These are phyloP conservation scores for Trypoxylus dichotomus DNA, from an alignment of 1,140 invertebrate genomes.

Conservation along the genomic window DNA sequence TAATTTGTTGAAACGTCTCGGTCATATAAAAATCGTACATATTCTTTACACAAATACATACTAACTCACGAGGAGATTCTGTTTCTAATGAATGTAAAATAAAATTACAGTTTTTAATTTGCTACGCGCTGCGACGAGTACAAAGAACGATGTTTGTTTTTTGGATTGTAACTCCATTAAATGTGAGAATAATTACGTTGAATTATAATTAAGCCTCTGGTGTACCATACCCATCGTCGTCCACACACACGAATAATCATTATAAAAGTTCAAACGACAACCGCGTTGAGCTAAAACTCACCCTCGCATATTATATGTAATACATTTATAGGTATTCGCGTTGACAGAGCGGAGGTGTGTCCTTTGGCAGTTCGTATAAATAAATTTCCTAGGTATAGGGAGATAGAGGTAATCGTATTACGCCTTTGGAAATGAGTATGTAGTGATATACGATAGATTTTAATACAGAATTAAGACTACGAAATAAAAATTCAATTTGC, in stretches of 20 bases:
- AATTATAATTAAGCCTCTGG: constrained; percentile 19
- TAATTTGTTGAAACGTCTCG: background rate
- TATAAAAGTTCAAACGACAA: constrained; percentile 24
- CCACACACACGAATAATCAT: constrained; percentile 20
- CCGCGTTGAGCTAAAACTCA: constrained; percentile 1
- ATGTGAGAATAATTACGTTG: constrained; percentile 20
- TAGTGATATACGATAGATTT: no score
- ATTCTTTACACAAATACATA: background rate
- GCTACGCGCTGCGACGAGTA: background rate
- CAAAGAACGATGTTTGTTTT: constrained; percentile 16
- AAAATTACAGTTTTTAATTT: constrained; percentile 20
- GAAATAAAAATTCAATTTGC: no score
- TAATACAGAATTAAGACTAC: no score
- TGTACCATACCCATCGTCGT: background rate
- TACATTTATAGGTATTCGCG: background rate
- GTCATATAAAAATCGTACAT: background rate
- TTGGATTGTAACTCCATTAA: constrained; percentile 19
- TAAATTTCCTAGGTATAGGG: background rate
- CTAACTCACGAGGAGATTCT: background rate
- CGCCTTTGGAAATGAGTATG: background rate
- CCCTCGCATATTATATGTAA: background rate
- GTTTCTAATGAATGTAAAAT: constrained; percentile 8
- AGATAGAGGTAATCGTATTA: background rate
- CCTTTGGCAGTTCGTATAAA: background rate
- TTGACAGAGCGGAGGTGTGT: background rate